Evolutionary conservation across 64 coral and sea anemone genomes (phyloP), one percentile per base, ranked within the genome.

Genomic region (Stylophora pistillata): DNA sequence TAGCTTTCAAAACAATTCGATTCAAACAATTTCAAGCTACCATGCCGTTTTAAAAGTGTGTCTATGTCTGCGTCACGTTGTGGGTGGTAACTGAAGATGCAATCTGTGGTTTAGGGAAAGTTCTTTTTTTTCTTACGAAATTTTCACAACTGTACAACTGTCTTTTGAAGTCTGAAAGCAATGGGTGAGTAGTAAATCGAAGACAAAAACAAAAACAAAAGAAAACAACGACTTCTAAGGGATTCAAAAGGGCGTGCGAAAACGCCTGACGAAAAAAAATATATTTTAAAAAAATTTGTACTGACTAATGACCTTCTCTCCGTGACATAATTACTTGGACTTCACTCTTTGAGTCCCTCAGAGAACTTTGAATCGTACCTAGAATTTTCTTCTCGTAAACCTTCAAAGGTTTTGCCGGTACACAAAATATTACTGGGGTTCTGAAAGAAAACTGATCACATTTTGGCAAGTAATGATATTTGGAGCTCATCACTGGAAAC

Each of bases 131-230:
- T 30, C 78, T 20, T 20, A 37, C 56, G 60, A 32, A 84, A 52
- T 84, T 84, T 84, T 34, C 54, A 69, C 80, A 55, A 21, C 30
- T 59, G 56, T 64, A 47, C 60, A 53, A 21, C 30, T 59, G 56
- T 64, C 31, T 65, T 34, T 0, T 30, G 3, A 5, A 27, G 62
- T 70, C 80, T 70, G 21, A n/a, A 63, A n/a, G n/a, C 28, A 33
- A 61, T 25, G 62, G 80, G 80, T 70, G 80, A 61, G 80, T 34
- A 26, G 61, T 83, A 15, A 28, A 16, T 79, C n/a, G 18, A 23
- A 82, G 17, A 17, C n/a, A n/a, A n/a, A n/a, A n/a, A n/a, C n/a
- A n/a, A n/a, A n/a, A n/a, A n/a, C n/a, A n/a, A n/a, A n/a, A n/a
- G n/a, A n/a, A 33, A 64, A 28, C 15, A 53, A 41, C 21, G 60